phyloP scores from a whole-genome alignment of 2,113 vertebrate genomes.

The Archilochus colubris region DNA sequence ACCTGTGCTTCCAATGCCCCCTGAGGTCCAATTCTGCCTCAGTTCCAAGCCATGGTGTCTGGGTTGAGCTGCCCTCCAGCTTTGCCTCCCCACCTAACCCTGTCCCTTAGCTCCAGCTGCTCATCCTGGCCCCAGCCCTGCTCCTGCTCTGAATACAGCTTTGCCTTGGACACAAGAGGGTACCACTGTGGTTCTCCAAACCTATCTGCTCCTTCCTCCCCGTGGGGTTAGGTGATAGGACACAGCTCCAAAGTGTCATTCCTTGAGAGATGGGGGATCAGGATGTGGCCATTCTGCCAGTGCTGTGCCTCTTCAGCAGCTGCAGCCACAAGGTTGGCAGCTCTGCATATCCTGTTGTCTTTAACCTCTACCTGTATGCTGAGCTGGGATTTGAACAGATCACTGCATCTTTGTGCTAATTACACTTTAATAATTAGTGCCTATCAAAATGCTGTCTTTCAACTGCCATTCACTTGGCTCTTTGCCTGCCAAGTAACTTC shows the following conservation, averaged over 20 bases:
- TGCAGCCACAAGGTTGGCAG: neutral
- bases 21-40: neutral
- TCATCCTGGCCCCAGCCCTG: neutral
- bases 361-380: slow-evolving; percentile 53
- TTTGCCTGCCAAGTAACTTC: slow-evolving; percentile 52
- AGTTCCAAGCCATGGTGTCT: neutral
- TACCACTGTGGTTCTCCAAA: neutral
- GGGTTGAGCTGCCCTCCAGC: neutral
- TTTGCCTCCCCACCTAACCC: neutral
- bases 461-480: slow-evolving; percentile 29
- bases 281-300: rapidly evolving
- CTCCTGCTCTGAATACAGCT: neutral
- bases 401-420: slow-evolving; percentile 51
- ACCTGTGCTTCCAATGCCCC: rapidly evolving
- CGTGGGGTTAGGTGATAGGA: neutral
- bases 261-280: neutral
- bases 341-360: neutral
- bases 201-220: neutral
- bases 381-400: slow-evolving; percentile 33
- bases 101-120: neutral
- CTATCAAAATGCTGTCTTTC: slow-evolving; percentile 60
- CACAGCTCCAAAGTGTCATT: neutral
- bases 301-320: neutral
- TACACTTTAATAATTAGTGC: slow-evolving; percentile 67
- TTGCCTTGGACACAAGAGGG: neutral